phyloP scores from a whole-genome alignment of 2,797 vertebrate genomes.

The Triplophysa yarkandensis region DNA sequence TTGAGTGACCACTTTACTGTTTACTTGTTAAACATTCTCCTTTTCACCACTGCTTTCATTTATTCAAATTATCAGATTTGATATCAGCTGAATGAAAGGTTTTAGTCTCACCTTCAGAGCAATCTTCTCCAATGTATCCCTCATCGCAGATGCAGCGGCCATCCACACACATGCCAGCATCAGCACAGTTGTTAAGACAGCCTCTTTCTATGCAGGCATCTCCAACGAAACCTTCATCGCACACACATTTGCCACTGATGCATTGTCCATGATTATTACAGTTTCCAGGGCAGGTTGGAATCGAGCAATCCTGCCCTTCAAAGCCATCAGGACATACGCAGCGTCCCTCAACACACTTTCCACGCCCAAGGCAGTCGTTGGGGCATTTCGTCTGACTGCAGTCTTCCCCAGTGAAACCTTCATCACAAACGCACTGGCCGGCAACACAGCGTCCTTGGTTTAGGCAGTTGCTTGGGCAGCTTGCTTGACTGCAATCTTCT shows the following conservation, averaged over 20 bases:
- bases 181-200: slow-evolving; percentile 80
- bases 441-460: slow-evolving; percentile 78
- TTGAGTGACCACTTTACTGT: background rate
- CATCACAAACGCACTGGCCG: slow-evolving; percentile 83
- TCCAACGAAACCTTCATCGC: slow-evolving; percentile 77
- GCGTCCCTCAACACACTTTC: slow-evolving; percentile 75
- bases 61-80: background rate
- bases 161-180: slow-evolving; percentile 68
- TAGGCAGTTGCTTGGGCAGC: slow-evolving; percentile 82
- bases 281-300: slow-evolving; percentile 76
- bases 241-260: slow-evolving; percentile 79
- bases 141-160: slow-evolving; percentile 80
- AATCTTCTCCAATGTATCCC: slow-evolving; percentile 83
- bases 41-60: background rate
- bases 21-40: background rate
- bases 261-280: slow-evolving; percentile 83
- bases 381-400: slow-evolving; percentile 82
- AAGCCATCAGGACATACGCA: slow-evolving; percentile 80
- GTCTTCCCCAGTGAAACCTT: slow-evolving; percentile 81
- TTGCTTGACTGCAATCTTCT: slow-evolving; percentile 79
- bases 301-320: slow-evolving; percentile 79
- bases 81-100: background rate
- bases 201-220: slow-evolving; percentile 77
- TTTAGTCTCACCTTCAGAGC: slow-evolving; percentile 75
- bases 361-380: slow-evolving; percentile 76